These are phyloP conservation scores for Blennius ocellaris DNA, from an alignment of 2,113 vertebrate genomes.

Conservation along the genomic window DNA sequence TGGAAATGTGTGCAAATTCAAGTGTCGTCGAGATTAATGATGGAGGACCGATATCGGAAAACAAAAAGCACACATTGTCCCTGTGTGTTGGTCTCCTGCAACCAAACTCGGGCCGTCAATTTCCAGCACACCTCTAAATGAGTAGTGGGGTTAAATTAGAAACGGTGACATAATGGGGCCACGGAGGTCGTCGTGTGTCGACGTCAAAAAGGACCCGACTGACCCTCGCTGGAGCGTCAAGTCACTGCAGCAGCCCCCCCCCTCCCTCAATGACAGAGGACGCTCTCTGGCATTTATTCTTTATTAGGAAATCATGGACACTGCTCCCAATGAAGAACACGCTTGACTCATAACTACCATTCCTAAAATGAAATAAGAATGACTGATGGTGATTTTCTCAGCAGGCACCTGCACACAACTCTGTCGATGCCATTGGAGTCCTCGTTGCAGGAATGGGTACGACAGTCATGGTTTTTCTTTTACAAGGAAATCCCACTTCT, in stretches of 20 bases:
- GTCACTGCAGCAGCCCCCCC: conserved; percentile 26
- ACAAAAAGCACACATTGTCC: not conserved
- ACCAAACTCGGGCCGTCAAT: conserved; percentile 44
- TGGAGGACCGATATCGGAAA: not conserved
- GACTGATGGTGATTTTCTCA: no score
- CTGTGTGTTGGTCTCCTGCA: not conserved
- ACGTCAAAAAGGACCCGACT: not conserved
- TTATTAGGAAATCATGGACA: no score
- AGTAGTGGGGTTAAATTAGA: conserved; percentile 46
- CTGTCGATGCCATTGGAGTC: not conserved
- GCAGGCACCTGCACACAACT: not conserved
- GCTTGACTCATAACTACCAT: no score
- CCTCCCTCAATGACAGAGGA: not conserved
- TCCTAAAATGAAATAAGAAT: no score
- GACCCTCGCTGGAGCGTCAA: conserved; percentile 28
- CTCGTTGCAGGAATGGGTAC: not conserved
- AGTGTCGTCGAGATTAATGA: no score
- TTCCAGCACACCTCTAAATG: conserved; percentile 51
- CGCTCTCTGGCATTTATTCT: not conserved
- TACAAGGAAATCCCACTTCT: no score
- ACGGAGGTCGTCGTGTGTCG: conserved; percentile 32
- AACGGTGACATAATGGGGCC: conserved; percentile 56
- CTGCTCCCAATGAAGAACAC: no score
- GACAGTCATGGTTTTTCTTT: conserved; percentile 17
- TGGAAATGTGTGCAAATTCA: not conserved